These are phyloP conservation scores for Temnothorax nylanderi DNA, from an alignment of 1,140 invertebrate genomes.

Conservation along the genomic window DNA sequence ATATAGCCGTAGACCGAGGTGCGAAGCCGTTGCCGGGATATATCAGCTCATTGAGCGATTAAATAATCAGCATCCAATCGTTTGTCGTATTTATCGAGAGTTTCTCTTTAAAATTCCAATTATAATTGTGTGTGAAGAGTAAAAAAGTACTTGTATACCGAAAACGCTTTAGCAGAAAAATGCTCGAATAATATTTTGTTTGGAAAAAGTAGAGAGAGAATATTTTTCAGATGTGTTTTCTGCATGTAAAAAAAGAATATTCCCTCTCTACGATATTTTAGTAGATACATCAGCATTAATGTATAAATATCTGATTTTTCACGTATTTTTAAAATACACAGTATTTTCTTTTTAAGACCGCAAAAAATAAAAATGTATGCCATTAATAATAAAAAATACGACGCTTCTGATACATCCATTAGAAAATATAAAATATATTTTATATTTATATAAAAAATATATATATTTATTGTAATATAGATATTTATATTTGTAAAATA, in stretches of 20 bases:
- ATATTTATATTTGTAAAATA: background rate
- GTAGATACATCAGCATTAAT: background rate
- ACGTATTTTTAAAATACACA: background rate
- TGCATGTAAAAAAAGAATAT: constrained; percentile 4
- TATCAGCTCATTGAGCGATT: constrained; percentile 7
- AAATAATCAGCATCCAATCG: constrained; percentile 2
- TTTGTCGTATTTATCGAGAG: background rate
- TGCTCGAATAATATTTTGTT: constrained; percentile 5
- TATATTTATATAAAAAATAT: background rate
- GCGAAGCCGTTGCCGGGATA: constrained; percentile 19
- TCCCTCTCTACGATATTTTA: background rate
- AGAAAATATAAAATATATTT: background rate
- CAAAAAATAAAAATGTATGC: background rate
- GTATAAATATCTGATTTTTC: background rate
- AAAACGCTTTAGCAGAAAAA: background rate
- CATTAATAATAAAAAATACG: background rate
- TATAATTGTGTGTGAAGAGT: background rate
- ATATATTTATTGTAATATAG: background rate
- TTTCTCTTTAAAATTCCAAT: background rate
- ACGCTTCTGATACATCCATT: background rate
- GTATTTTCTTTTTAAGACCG: background rate
- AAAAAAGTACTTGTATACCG: background rate
- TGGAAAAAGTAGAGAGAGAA: background rate
- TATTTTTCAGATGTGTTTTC: background rate
- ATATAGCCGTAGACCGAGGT: constrained; percentile 43